Evolutionary conservation across 2,888 invertebrate genomes (phyloP).

Genomic region (Argyra leucocephala): DNA sequence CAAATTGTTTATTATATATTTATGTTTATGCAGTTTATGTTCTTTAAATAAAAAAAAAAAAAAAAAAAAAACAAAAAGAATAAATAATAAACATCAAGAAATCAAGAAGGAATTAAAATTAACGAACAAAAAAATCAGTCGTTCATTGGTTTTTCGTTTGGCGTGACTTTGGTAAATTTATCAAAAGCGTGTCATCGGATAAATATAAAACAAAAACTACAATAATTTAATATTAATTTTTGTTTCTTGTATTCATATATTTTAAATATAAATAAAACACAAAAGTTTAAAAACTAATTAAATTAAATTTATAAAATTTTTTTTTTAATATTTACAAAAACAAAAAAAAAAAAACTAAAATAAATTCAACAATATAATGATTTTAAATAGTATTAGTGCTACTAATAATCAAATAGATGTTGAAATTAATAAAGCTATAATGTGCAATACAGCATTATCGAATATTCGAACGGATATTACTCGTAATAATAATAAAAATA

Average conservation of each 20-base stretch:
- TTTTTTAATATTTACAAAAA: background rate
- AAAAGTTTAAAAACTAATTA: background rate
- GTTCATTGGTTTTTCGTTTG: background rate
- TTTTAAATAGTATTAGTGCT: background rate
- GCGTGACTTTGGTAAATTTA: background rate
- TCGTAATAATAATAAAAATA: conserved; percentile 1
- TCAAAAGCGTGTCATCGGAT: no score
- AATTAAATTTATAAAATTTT: no score
- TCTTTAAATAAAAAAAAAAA: background rate
- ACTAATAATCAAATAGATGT: background rate
- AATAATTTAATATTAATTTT: background rate
- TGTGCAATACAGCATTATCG: background rate
- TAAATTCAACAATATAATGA: background rate
- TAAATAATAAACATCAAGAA: no score
- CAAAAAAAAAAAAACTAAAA: background rate
- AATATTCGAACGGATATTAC: background rate
- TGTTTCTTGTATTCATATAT: background rate
- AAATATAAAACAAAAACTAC: background rate
- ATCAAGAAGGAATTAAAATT: background rate
- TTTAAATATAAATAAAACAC: background rate
- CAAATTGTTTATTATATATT: background rate
- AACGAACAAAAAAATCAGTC: background rate
- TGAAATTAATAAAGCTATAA: background rate
- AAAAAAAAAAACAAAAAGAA: background rate
- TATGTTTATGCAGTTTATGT: background rate